These are phyloP conservation scores for Spodoptera frugiperda DNA, from an alignment of 1,140 invertebrate species.

Conservation along the genomic window DNA sequence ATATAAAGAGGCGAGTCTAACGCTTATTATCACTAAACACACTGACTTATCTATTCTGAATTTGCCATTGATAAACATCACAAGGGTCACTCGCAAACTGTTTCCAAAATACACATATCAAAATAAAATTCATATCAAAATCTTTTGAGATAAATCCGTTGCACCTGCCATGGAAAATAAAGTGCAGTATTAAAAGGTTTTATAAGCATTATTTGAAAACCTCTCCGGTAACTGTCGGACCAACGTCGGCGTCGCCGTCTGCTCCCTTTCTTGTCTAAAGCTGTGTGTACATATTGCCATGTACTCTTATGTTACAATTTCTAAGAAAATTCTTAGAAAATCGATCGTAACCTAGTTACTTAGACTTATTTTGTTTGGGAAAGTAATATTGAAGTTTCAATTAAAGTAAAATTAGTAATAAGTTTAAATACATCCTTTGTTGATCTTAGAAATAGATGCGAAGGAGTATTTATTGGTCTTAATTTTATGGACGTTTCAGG, in stretches of 20 bases:
- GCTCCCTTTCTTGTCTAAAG: constrained; percentile 37
- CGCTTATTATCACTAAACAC: too few species aligned
- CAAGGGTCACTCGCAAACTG: background rate
- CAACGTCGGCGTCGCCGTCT: constrained; percentile 35
- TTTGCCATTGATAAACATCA: too few species aligned
- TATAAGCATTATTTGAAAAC: constrained; percentile 53
- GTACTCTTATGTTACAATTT: background rate
- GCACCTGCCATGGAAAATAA: constrained; percentile 43
- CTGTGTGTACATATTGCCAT: constrained; percentile 16
- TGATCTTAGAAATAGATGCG: too few species aligned
- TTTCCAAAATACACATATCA: background rate
- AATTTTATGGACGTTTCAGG: too few species aligned
- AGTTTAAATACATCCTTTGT: too few species aligned
- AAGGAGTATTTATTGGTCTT: too few species aligned
- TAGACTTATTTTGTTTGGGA: background rate
- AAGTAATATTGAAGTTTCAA: too few species aligned
- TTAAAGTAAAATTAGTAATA: too few species aligned
- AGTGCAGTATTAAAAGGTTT: constrained; percentile 52
- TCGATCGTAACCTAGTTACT: background rate
- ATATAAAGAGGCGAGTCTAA: too few species aligned
- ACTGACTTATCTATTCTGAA: too few species aligned
- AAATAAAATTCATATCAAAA: constrained; percentile 23
- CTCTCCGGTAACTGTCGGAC: constrained; percentile 43
- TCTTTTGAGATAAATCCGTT: constrained; percentile 39
- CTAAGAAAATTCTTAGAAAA: background rate